A percentile compares a stretch with the other conserved stretches of the same genome.
phyloP scores from a whole-genome alignment of 2,888 invertebrate species.

The Phania funesta region DNA sequence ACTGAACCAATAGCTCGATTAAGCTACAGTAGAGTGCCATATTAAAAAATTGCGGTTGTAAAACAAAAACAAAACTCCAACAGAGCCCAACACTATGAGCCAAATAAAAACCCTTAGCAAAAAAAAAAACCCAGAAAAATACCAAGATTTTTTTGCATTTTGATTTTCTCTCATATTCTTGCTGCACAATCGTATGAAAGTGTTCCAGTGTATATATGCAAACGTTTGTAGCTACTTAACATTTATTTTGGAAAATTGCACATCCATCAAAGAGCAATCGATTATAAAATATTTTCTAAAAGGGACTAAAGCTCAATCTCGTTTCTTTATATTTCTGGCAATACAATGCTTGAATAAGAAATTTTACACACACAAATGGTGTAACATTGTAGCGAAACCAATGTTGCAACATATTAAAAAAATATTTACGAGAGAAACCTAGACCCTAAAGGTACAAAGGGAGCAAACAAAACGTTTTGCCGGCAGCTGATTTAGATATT shows the following conservation, averaged over 20 bases:
- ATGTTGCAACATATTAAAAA: not conserved
- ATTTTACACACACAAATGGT: not conserved
- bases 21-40: too few species aligned
- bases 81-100: not conserved
- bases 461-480: not conserved
- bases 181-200: not conserved
- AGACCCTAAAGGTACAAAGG: not conserved
- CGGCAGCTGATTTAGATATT: too few species aligned
- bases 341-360: not conserved
- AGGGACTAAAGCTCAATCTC: not conserved
- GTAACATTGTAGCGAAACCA: not conserved
- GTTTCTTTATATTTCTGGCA: not conserved
- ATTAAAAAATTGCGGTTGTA: not conserved
- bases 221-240: constrained; percentile 58
- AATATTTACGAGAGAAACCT: not conserved
- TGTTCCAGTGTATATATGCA: not conserved
- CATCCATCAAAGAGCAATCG: constrained; percentile 68
- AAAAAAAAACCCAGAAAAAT: not conserved
- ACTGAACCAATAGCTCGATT: too few species aligned
- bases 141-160: constrained; percentile 4
- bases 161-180: not conserved
- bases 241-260: constrained; percentile 68
- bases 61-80: not conserved
- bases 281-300: constrained; percentile 14
- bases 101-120: not conserved